phyloP scores from a whole-genome alignment of 1,140 invertebrate species.

The Ips nitidus region DNA sequence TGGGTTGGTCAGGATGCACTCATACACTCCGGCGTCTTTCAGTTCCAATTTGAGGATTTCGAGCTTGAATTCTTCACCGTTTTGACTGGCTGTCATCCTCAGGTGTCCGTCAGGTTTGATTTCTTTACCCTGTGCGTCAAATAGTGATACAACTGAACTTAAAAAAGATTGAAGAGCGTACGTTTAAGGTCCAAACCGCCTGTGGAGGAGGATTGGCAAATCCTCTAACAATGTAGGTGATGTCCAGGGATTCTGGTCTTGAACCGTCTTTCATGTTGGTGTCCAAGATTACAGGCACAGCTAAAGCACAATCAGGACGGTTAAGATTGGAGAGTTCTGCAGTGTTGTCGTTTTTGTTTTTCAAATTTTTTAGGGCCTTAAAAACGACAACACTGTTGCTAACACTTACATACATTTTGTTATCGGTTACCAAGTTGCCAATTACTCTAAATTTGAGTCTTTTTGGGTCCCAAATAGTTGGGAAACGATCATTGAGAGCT shows the following conservation, averaged over 20 bases:
- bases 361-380: no score
- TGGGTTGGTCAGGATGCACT: conserved; percentile 73
- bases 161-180: background rate
- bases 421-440: background rate
- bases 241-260: conserved; percentile 73
- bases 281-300: conserved; percentile 70
- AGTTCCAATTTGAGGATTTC: conserved; percentile 68
- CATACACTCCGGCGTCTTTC: conserved; percentile 75
- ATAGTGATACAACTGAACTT: background rate
- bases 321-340: conserved; percentile 10
- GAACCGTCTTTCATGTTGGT: conserved; percentile 72
- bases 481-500: no score
- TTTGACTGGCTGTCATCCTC: conserved; percentile 62
- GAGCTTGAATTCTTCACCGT: conserved; percentile 73
- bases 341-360: no score
- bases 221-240: conserved; percentile 71
- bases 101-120: conserved; percentile 42
- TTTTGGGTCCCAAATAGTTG: no score
- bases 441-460: no score
- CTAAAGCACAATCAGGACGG: conserved; percentile 49
- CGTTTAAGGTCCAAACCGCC: conserved; percentile 74
- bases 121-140: conserved; percentile 33
- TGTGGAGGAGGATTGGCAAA: conserved; percentile 73
- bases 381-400: no score
- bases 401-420: background rate